A percentile compares a stretch with the other conserved stretches of the same genome.
Evolutionary conservation across 2,888 invertebrate genomes (phyloP).

Genomic region (Pyralis farinalis): DNA sequence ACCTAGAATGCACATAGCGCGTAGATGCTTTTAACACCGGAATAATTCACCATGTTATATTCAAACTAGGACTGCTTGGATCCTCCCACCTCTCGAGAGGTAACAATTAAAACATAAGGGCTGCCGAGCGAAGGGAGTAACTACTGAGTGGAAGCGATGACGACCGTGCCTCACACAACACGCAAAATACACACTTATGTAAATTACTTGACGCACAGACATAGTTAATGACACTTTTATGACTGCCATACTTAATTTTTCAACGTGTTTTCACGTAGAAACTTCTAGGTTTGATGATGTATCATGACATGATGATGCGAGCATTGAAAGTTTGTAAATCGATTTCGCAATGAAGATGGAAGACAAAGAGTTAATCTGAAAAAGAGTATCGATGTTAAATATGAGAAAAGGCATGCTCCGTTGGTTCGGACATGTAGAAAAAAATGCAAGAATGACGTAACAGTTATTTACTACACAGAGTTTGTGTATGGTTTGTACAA

Average conservation of each 20-base stretch:
- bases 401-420: too few species aligned
- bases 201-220: slow-evolving; percentile 57
- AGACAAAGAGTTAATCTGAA: too few species aligned
- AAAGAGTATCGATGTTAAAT: too few species aligned
- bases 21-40: background rate
- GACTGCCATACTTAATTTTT: slow-evolving; percentile 7
- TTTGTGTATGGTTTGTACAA: too few species aligned
- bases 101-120: slow-evolving; percentile 75
- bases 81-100: slow-evolving; percentile 73
- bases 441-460: too few species aligned
- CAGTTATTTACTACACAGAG: too few species aligned
- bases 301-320: too few species aligned
- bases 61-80: slow-evolving; percentile 47
- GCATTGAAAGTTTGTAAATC: too few species aligned
- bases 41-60: slow-evolving; percentile 25
- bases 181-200: slow-evolving; percentile 56
- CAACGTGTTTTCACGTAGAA: slow-evolving; percentile 6
- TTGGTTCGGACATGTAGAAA: too few species aligned
- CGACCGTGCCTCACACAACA: slow-evolving; percentile 37
- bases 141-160: slow-evolving; percentile 71
- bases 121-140: slow-evolving; percentile 52
- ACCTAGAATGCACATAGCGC: too few species aligned
- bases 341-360: too few species aligned
- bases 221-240: slow-evolving; percentile 15
- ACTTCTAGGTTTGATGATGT: too few species aligned